These are phyloP conservation scores for Aldrovandia affinis DNA, from an alignment of 2,797 vertebrate genomes.

Conservation along the genomic window DNA sequence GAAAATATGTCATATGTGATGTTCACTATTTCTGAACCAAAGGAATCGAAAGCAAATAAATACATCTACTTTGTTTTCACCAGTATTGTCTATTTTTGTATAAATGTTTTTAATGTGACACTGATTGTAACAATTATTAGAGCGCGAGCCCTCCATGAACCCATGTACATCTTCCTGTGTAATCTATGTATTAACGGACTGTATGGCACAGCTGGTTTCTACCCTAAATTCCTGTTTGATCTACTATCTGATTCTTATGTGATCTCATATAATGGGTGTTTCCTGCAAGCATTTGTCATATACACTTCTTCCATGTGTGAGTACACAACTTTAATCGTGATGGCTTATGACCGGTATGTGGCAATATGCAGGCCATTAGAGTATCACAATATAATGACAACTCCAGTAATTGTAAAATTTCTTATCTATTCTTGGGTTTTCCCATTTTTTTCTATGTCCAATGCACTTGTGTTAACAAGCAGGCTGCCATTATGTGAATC, in stretches of 20 bases:
- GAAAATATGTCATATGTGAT: slow-evolving; percentile 8
- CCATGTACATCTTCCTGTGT: slow-evolving; percentile 21
- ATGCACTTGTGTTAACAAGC: background rate
- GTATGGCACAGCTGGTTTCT: slow-evolving; percentile 5
- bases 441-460: background rate
- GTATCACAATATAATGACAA: slow-evolving; percentile 24
- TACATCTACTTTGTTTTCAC: slow-evolving; percentile 6
- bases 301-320: slow-evolving; percentile 8
- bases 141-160: slow-evolving; percentile 12
- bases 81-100: background rate
- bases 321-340: slow-evolving; percentile 6
- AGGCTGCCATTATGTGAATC: slow-evolving; percentile 10
- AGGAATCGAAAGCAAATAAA: slow-evolving; percentile 14
- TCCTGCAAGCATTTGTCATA: slow-evolving; percentile 16
- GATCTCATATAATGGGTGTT: slow-evolving; percentile 6
- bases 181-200: slow-evolving; percentile 4
- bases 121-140: slow-evolving; percentile 18
- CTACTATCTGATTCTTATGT: background rate
- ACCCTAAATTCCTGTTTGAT: slow-evolving; percentile 14
- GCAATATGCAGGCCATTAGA: slow-evolving; percentile 33
- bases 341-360: slow-evolving; percentile 32
- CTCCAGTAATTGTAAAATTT: background rate
- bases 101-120: slow-evolving; percentile 16
- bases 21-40: background rate
- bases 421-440: slow-evolving; percentile 10